These are phyloP conservation scores for Zaprionus lineosus DNA, from an alignment of 2,888 invertebrate genomes.

Conservation along the genomic window DNA sequence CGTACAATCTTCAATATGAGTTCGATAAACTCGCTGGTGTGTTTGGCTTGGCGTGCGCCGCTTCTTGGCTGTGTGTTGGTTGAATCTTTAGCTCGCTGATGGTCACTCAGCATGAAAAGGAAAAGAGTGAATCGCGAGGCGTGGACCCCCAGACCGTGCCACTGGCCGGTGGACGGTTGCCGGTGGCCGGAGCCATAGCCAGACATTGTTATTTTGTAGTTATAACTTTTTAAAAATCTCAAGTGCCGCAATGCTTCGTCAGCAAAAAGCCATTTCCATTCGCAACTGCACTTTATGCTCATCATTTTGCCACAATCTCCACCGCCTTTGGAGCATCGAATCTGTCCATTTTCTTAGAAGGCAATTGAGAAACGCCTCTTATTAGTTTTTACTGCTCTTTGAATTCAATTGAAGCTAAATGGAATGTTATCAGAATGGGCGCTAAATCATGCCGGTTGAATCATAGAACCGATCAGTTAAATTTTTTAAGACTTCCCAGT, in stretches of 20 bases:
- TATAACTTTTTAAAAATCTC: slow-evolving; percentile 31
- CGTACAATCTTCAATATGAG: slow-evolving; percentile 78
- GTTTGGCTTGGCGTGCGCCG: slow-evolving; percentile 77
- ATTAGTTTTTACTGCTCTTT: slow-evolving; percentile 27
- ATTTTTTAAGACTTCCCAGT: background rate
- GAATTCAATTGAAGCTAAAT: slow-evolving; percentile 14
- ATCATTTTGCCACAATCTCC: slow-evolving; percentile 27
- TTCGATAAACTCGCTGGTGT: slow-evolving; percentile 71
- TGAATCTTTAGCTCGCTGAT: slow-evolving; percentile 35
- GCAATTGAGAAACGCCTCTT: slow-evolving; percentile 23
- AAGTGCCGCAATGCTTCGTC: slow-evolving; percentile 30
- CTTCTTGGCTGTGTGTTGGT: slow-evolving; percentile 49
- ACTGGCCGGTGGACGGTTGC: background rate
- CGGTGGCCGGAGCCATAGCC: background rate
- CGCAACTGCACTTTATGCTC: slow-evolving; percentile 46
- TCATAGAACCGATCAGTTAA: slow-evolving; percentile 10
- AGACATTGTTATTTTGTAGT: slow-evolving; percentile 1
- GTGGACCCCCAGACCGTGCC: slow-evolving; percentile 2
- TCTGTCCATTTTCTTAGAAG: slow-evolving; percentile 21
- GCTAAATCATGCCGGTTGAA: too few species aligned
- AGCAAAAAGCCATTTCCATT: slow-evolving; percentile 28
- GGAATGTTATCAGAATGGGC: slow-evolving; percentile 3
- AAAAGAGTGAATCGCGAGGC: slow-evolving; percentile 23
- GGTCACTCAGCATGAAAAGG: slow-evolving; percentile 74
- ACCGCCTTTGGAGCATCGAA: background rate